Evolutionary conservation across 2,113 vertebrate genomes (phyloP).

Genomic region (Struthio camelus): DNA sequence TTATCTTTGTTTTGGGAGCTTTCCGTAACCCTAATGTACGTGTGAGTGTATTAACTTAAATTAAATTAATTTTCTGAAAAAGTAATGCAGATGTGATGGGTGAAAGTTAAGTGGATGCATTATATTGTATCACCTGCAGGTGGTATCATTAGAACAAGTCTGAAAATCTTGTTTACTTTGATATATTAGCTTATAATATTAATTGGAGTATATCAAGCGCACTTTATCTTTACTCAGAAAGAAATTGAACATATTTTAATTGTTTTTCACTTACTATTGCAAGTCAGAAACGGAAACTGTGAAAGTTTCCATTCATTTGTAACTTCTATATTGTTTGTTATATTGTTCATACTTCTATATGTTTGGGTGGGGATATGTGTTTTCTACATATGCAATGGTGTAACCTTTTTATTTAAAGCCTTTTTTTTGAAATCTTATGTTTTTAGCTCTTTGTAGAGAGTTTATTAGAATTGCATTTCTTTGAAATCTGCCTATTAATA

Average conservation of each 20-base stretch:
- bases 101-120: not conserved
- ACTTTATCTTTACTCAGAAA: not conserved
- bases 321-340: conserved; percentile 20
- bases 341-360: not conserved
- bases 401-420: conserved; percentile 24
- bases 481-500: conserved; percentile 66
- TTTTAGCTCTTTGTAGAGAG: conserved; percentile 42
- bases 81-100: not conserved
- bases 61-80: not conserved
- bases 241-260: not conserved
- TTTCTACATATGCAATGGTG: not conserved
- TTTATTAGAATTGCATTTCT: conserved; percentile 59
- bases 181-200: not conserved
- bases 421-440: not conserved
- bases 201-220: not conserved
- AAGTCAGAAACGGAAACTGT: not conserved
- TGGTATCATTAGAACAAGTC: conserved; percentile 32
- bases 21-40: not conserved
- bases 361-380: not conserved
- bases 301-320: not conserved
- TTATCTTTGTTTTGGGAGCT: not conserved
- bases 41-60: not conserved
- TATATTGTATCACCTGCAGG: conserved; percentile 3
- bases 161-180: not conserved
- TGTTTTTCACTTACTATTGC: not conserved